Conservation (phyloP, 2,797 vertebrate genomes). For the Gambusia yucatana region DNA sequence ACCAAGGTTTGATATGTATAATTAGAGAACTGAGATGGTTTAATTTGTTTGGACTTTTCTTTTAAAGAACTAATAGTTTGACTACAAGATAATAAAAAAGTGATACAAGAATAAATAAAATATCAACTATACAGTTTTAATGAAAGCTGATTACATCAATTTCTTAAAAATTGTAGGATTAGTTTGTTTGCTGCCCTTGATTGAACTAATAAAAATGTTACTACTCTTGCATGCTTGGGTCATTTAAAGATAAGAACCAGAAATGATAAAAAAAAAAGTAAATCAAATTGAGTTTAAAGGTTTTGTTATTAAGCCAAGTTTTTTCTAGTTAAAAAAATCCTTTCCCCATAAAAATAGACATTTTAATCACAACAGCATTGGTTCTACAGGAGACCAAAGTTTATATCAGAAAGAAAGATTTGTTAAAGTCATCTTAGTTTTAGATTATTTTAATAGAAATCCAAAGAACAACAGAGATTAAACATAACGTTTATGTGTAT, state of each 20-base stretch:
- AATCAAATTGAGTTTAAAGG: not conserved
- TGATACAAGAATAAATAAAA: not conserved
- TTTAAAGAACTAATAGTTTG: not conserved
- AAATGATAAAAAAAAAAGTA: not conserved
- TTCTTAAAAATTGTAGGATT: not conserved
- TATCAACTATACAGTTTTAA: not conserved
- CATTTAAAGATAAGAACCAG: not conserved
- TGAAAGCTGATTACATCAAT: not conserved
- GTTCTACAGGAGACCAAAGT: not conserved
- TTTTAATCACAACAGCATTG: not conserved
- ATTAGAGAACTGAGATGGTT: not conserved
- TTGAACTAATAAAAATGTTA: not conserved
- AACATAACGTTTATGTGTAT: slow-evolving; percentile 60
- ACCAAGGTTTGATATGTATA: not conserved
- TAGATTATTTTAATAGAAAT: slow-evolving; percentile 81
- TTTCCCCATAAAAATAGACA: not conserved
- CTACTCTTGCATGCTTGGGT: not conserved
- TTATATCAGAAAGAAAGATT: slow-evolving; percentile 42
- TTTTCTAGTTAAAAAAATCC: not conserved
- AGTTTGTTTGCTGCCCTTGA: not conserved
- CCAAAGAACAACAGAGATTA: slow-evolving; percentile 67
- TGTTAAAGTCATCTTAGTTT: slow-evolving; percentile 39
- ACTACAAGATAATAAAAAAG: not conserved
- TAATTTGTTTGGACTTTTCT: not conserved
- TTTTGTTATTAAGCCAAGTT: not conserved